These are phyloP conservation scores for Steinernema khuongi DNA, from an alignment of 1,140 invertebrate species.

Conservation along the genomic window DNA sequence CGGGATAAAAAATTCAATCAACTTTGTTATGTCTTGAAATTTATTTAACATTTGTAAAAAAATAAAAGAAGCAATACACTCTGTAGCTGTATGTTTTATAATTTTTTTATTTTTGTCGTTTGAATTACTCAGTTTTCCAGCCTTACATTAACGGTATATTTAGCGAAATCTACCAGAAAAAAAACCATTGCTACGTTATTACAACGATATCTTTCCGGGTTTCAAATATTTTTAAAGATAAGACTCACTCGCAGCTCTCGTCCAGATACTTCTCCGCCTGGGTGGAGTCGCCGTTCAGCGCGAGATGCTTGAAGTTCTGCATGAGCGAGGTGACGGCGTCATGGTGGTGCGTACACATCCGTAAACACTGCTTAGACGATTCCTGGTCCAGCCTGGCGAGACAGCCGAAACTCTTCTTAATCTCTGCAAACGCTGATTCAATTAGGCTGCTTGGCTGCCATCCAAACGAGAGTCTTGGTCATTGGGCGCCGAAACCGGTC, in stretches of 20 bases:
- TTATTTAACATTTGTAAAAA: no score
- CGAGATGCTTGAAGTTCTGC: conserved; percentile 54
- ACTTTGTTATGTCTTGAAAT: no score
- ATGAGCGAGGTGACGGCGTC: conserved; percentile 52
- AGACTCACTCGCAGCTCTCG: conserved; percentile 49
- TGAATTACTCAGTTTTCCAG: no score
- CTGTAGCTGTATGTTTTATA: no score
- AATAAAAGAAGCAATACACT: no score
- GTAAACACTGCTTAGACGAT: background rate
- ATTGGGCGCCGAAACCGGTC: background rate
- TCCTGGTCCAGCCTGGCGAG: conserved; percentile 41
- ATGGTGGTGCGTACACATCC: conserved; percentile 43
- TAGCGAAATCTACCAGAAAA: no score
- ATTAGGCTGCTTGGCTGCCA: conserved; percentile 1
- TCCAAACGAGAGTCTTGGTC: no score
- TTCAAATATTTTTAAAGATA: background rate
- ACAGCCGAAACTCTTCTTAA: conserved; percentile 53
- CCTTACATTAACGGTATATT: no score
- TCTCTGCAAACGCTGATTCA: conserved; percentile 39
- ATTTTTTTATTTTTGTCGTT: no score
- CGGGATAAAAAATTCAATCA: no score
- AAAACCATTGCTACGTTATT: no score
- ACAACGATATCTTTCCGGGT: no score
- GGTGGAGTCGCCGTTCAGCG: conserved; percentile 54
- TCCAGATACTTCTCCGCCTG: conserved; percentile 54